Evolutionary conservation across 1,140 invertebrate species (phyloP).

Genomic region (Chironomus striatipennis): DNA sequence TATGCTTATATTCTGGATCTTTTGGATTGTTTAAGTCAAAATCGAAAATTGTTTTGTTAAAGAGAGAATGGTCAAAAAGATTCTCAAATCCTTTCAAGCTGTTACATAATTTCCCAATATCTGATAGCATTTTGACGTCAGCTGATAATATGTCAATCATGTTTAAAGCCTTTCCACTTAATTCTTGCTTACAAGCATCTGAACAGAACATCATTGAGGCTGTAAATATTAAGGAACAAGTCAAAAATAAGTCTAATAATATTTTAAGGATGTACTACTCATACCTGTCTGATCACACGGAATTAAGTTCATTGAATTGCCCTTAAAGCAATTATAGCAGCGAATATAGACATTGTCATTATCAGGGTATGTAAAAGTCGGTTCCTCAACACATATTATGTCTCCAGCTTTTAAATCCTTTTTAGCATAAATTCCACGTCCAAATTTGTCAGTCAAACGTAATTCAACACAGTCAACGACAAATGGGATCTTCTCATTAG

Average conservation of each 20-base stretch:
- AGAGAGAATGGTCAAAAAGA: background rate
- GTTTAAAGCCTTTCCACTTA: background rate
- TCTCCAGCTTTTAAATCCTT: constrained; percentile 62
- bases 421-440: constrained; percentile 55
- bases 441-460: constrained; percentile 46
- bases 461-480: constrained; percentile 53
- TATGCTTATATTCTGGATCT: background rate
- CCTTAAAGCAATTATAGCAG: constrained; percentile 70
- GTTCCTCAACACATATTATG: constrained; percentile 64
- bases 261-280: constrained; percentile 27
- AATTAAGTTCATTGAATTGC: constrained; percentile 50
- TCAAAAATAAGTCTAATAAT: constrained; percentile 53
- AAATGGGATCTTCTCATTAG: constrained; percentile 44
- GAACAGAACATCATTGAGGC: background rate
- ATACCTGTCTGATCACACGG: constrained; percentile 59
- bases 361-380: too few species aligned
- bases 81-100: background rate
- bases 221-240: constrained; percentile 36
- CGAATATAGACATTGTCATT: too few species aligned
- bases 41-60: background rate
- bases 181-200: background rate
- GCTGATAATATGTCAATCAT: background rate
- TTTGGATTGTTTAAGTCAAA: background rate
- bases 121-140: background rate
- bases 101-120: background rate